Evolutionary conservation across 2,888 invertebrate genomes (phyloP), one percentile per base, ranked within the genome.

Genomic region (Margaritifera margaritifera): DNA sequence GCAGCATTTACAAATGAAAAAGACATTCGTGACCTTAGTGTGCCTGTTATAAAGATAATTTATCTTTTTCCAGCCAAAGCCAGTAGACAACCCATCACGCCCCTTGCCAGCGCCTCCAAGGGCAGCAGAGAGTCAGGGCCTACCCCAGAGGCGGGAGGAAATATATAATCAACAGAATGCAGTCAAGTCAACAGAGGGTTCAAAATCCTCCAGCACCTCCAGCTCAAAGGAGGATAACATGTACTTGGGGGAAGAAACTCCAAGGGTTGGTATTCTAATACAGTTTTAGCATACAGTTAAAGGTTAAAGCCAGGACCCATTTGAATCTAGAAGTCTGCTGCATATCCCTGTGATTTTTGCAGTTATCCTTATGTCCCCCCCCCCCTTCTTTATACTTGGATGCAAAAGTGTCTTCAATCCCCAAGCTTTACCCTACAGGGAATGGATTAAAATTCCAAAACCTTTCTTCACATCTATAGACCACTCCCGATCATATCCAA

Each of bases 101-200:
- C 86, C 86, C 6, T 74, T 87, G 54, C 88, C 88, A 8, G 80
- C 80, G 5, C 81, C 84, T 22, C 85, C 85, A 2, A 79, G 76
- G 57, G 78, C 74, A 2, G 79, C 80, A 42, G 79, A 78, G n/a
- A 79, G 82, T 64, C 76, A 77, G 22, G 83, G 85, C 11, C 69
- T 84, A 52, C 86, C 86, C 5, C 80, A 83, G 66, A 74, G 79
- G n/a, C 58, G 85, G 60, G 64, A 62, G 24, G 72, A 63, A 64
- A 61, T 71, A n/a, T 70, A 68, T 15, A 74, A 74, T n/a, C 66
- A 75, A 15, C 71, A 71, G n/a, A 66, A 74, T 27, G 55, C 61
- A 20, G 42, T 42, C 2, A 42, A 42, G 42, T 42, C 42, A 42
- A 68, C 79, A 24, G 72, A 69, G 5, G 80, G 80, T 8, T 79